Conservation (phyloP, 2,113 vertebrate genomes). For the Vimba vimba region DNA sequence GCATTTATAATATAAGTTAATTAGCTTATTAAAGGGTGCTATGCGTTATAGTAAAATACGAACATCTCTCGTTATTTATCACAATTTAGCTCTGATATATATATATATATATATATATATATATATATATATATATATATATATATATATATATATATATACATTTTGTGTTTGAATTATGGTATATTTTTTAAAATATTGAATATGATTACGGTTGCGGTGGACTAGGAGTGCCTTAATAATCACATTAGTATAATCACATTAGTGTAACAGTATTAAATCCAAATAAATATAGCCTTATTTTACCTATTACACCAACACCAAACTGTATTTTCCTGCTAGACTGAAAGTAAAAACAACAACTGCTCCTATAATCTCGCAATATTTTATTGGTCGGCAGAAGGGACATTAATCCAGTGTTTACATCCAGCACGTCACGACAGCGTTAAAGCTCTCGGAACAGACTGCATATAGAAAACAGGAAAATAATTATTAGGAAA, state of each 20-base stretch:
- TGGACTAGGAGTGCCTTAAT: background rate
- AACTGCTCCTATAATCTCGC: background rate
- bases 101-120: no score
- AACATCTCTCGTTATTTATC: background rate
- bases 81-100: no score
- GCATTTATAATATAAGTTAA: background rate
- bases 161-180: background rate
- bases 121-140: background rate
- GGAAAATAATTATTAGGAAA: background rate
- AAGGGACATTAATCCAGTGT: background rate
- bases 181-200: no score
- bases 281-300: background rate
- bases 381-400: background rate
- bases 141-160: no score
- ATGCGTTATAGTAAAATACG: background rate
- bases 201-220: background rate
- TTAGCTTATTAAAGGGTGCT: background rate
- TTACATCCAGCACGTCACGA: constrained; percentile 23
- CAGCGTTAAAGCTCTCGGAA: background rate
- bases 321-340: background rate
- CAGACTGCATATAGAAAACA: background rate
- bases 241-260: background rate
- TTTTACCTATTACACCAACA: background rate
- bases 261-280: background rate
- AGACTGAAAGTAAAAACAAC: background rate